A percentile compares a stretch with the other conserved stretches of the same genome.
Evolutionary conservation across 2,797 vertebrate genomes (phyloP).

Genomic region (Hephaestus fuliginosus): DNA sequence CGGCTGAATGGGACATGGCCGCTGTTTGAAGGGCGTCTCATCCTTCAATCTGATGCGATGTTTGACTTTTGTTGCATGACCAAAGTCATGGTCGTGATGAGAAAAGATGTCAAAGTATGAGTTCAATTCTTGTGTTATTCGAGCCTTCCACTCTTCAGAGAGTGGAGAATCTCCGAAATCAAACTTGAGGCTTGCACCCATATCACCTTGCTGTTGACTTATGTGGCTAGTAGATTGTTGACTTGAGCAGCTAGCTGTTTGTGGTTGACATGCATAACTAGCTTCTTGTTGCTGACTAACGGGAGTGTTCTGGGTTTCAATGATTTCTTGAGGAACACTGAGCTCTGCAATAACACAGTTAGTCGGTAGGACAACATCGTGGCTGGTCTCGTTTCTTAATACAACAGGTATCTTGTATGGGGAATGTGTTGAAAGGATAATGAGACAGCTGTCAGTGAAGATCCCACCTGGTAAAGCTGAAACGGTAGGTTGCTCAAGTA

Average conservation of each 20-base stretch:
- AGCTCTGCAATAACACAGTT: no score
- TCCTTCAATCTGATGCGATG: neutral
- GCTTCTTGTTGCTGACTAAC: neutral
- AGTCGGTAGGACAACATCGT: neutral
- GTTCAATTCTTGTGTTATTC: neutral
- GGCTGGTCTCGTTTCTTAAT: neutral
- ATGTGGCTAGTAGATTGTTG: neutral
- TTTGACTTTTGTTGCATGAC: neutral
- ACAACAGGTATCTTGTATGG: neutral
- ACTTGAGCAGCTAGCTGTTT: neutral
- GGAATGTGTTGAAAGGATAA: neutral
- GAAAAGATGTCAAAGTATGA: neutral
- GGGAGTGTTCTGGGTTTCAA: neutral
- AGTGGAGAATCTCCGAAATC: neutral
- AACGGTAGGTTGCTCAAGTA: no score
- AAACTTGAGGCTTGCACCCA: neutral
- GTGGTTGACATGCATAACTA: neutral
- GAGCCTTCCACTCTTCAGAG: neutral
- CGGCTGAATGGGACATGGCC: no score
- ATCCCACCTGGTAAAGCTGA: no score
- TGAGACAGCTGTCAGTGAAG: neutral
- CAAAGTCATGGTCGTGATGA: neutral
- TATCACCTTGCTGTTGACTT: no score
- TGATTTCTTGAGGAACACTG: neutral
- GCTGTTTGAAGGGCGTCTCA: neutral